Evolutionary conservation across 2,113 vertebrate species (phyloP), one percentile per base, ranked within the genome.

Genomic region (Thamnaconus septentrionalis): DNA sequence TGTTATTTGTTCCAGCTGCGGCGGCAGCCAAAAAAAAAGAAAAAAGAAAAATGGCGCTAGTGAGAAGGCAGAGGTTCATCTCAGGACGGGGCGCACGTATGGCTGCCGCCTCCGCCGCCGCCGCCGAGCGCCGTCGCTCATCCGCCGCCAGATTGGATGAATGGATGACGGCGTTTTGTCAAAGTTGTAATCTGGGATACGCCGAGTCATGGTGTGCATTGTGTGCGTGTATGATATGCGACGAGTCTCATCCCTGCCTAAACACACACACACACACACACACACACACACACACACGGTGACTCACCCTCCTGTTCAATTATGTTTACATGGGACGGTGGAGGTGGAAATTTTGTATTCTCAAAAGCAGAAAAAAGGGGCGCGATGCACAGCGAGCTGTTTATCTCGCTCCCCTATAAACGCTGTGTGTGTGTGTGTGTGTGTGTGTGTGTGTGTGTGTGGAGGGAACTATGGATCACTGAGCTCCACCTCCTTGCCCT

Each of bases 391-490:
- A 53, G 70, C 62, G 69, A 53, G 61, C 67, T 75, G 69, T 77
- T 80, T 72, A 72, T 76, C 63, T 71, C 71, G 67, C 64, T 61
- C 55, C 18, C 12, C 45, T 53, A 18, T 5, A 4, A 6, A 44
- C 12, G 18, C 3, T 43, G 45, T 49, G 41, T 50, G 44, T 44
- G 12, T 12, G 5, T 39, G 4, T 43, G 45, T 48, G 41, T 50
- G 48, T 41, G 31, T 10, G 5, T 41, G 53, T 46, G 41, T 51
- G 46, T 50, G n/a, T 18, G 49, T 52, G 12, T 56, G 53, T 49
- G 56, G 75, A 80, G 66, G 84, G 85, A 90, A 84, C 60, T 76
- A 46, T 67, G 75, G 78, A 76, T 90, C 71, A 71, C 53, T 88
- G 83, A 78, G 80, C 83, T 84, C 71, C 74, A 67, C 75, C 78